Conservation (phyloP, 2,113 vertebrate genomes). For the Turdus rufiventris region DNA sequence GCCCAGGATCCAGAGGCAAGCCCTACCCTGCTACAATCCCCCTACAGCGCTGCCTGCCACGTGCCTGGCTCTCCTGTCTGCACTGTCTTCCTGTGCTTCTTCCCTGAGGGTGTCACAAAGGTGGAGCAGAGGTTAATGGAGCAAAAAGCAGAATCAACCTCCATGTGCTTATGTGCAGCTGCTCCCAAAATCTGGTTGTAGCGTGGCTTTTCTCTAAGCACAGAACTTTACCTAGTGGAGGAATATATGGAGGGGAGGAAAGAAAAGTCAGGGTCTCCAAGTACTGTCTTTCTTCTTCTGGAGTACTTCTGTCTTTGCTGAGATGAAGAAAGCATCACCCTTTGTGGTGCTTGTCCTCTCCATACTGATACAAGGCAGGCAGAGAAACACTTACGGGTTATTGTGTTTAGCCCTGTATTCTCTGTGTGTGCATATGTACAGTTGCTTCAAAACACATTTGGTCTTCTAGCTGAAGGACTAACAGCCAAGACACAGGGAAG, state of each 20-base stretch:
- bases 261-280: not conserved
- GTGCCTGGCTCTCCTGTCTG: rapidly evolving
- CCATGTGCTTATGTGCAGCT: not conserved
- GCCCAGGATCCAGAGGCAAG: not conserved
- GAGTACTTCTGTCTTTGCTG: not conserved
- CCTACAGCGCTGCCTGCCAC: not conserved
- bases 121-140: conserved; percentile 31
- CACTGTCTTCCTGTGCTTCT: not conserved
- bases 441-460: not conserved
- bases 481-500: not conserved
- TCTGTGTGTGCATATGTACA: not conserved
- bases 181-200: not conserved
- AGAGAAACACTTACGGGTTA: not conserved
- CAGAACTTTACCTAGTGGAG: not conserved
- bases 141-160: conserved; percentile 21
- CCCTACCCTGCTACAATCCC: rapidly evolving
- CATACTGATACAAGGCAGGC: not conserved
- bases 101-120: not conserved
- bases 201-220: not conserved
- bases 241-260: not conserved
- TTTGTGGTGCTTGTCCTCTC: not conserved
- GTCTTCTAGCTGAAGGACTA: not conserved
- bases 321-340: not conserved
- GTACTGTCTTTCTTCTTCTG: not conserved
- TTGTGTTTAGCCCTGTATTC: not conserved